These are phyloP conservation scores for Ylistrum balloti DNA, from an alignment of 1,140 invertebrate species.

Conservation along the genomic window DNA sequence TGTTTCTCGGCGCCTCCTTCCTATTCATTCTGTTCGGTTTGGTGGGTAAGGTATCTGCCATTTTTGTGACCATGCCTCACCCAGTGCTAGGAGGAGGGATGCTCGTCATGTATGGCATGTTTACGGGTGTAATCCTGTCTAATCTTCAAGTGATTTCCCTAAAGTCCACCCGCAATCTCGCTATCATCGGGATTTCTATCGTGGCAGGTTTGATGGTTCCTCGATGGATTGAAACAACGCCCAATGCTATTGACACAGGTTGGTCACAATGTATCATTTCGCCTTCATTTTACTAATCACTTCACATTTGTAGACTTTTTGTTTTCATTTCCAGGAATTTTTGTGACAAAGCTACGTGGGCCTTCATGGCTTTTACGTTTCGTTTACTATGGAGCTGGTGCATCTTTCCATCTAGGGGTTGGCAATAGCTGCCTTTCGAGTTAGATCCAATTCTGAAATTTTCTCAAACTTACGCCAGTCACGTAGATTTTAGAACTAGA, in stretches of 20 bases:
- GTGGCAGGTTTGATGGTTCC: slow-evolving; percentile 91
- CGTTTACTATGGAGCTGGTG: too few relatives aligned
- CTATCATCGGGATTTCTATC: slow-evolving; percentile 93
- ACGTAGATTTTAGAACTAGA: too few relatives aligned
- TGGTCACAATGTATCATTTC: background rate
- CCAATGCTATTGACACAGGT: slow-evolving; percentile 87
- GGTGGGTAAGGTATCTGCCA: slow-evolving; percentile 87
- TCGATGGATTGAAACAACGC: slow-evolving; percentile 86
- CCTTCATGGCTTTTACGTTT: too few relatives aligned
- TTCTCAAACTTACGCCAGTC: too few relatives aligned
- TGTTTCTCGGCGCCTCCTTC: slow-evolving; percentile 90
- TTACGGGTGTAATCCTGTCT: slow-evolving; percentile 84
- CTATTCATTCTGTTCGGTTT: slow-evolving; percentile 92
- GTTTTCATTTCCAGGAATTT: too few relatives aligned
- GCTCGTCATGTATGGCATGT: slow-evolving; percentile 90
- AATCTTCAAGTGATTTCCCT: slow-evolving; percentile 92
- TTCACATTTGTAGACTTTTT: too few relatives aligned
- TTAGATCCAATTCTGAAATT: too few relatives aligned
- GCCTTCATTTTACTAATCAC: too few relatives aligned
- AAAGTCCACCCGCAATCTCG: slow-evolving; percentile 91
- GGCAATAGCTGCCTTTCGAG: too few relatives aligned
- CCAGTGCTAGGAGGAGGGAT: slow-evolving; percentile 93
- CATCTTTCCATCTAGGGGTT: too few relatives aligned
- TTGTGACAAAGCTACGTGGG: too few relatives aligned
- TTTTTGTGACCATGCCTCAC: slow-evolving; percentile 93